Percentiles rank a stretch among this genome's conserved stretches.
These are phyloP conservation scores for Tinamus major DNA, from an alignment of 2,797 vertebrate species.

Conservation along the genomic window DNA sequence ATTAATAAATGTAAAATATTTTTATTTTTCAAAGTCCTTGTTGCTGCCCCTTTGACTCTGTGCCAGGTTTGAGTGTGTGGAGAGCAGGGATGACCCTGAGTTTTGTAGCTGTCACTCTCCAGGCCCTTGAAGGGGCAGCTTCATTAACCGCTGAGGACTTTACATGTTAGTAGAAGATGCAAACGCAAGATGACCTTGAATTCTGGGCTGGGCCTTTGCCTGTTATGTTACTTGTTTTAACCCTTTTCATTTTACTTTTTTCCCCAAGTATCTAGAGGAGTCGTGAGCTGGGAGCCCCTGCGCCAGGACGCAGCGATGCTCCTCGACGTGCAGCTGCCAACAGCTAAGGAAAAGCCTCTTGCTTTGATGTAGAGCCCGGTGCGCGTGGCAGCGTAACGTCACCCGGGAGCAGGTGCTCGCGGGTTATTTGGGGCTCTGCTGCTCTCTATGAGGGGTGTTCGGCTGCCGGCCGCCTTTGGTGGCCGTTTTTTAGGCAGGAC, in stretches of 20 bases:
- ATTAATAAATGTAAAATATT: not conserved
- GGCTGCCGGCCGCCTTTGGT: constrained; percentile 70
- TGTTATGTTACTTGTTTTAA: not conserved
- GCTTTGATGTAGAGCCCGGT: constrained; percentile 41
- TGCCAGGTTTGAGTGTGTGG: not conserved
- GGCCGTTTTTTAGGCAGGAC: not conserved
- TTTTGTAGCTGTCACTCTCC: constrained; percentile 43
- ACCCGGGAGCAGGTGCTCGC: constrained; percentile 70
- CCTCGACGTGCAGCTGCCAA: not conserved
- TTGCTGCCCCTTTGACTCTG: not conserved
- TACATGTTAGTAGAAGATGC: constrained; percentile 26
- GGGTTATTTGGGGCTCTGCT: not conserved
- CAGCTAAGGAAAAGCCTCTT: not conserved
- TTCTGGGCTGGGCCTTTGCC: not conserved
- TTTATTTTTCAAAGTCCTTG: not conserved
- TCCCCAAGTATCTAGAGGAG: not conserved
- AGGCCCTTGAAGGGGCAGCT: not conserved
- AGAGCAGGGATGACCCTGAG: not conserved
- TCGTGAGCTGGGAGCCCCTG: not conserved
- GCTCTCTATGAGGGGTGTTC: not conserved
- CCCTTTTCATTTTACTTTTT: not conserved
- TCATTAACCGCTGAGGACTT: constrained; percentile 24
- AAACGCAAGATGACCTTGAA: constrained; percentile 20
- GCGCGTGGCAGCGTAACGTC: not conserved
- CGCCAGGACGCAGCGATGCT: not conserved